Evolutionary conservation across 2,113 vertebrate genomes (phyloP).

Genomic region (Malurus melanocephalus): DNA sequence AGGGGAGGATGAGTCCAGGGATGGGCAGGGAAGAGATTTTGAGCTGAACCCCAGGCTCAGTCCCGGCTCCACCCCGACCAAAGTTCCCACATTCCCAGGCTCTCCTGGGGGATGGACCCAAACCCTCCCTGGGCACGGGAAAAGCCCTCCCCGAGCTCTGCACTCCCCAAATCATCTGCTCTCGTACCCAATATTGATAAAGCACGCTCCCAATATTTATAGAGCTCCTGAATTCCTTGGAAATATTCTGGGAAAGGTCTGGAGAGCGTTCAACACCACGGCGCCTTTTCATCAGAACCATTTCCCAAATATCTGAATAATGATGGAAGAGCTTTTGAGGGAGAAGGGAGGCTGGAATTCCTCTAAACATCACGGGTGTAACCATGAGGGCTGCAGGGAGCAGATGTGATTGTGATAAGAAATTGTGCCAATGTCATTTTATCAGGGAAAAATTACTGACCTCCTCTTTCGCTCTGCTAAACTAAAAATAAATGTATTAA

Average conservation of each 20-base stretch:
- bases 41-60: not conserved
- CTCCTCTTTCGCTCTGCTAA: not conserved
- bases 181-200: not conserved
- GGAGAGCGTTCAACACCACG: not conserved
- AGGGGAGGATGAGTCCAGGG: not conserved
- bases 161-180: not conserved
- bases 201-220: not conserved
- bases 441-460: slow-evolving; percentile 21
- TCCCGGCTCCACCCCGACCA: not conserved
- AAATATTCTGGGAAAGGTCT: slow-evolving; percentile 22
- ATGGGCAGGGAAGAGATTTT: not conserved
- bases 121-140: slow-evolving; percentile 2
- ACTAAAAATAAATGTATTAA: not conserved
- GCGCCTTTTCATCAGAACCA: slow-evolving; percentile 27
- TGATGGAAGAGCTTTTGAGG: slow-evolving; percentile 37
- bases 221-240: slow-evolving; percentile 10
- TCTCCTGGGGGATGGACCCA: not conserved
- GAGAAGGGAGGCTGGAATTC: slow-evolving; percentile 54
- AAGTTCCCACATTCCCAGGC: not conserved
- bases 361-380: slow-evolving; percentile 39
- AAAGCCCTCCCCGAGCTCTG: not conserved
- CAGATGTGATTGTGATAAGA: slow-evolving; percentile 36
- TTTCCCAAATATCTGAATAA: slow-evolving; percentile 54
- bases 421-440: slow-evolving; percentile 37
- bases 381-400: slow-evolving; percentile 33